A percentile compares a stretch with the other conserved stretches of the same genome.
These are phyloP conservation scores for Plagiodera versicolora DNA, from an alignment of 2,888 invertebrate genomes.

Conservation along the genomic window DNA sequence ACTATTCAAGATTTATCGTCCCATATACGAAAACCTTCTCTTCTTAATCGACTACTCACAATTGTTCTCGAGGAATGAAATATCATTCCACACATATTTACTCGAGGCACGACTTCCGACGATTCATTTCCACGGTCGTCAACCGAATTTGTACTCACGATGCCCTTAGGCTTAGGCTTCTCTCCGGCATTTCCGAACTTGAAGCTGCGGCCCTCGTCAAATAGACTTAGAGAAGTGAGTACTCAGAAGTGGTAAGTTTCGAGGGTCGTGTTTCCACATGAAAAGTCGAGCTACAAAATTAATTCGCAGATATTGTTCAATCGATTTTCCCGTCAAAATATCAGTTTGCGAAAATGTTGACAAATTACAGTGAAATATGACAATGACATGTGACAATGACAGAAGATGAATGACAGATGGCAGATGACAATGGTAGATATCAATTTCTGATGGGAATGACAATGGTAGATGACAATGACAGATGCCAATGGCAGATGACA, in stretches of 20 bases:
- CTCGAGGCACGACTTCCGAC: neutral
- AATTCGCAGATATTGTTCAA: no score
- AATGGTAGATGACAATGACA: no score
- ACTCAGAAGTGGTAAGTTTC: neutral
- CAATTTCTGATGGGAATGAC: no score
- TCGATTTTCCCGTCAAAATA: no score
- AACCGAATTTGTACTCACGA: neutral
- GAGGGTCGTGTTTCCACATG: no score
- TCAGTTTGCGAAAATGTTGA: no score
- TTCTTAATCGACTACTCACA: neutral
- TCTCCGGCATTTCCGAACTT: neutral
- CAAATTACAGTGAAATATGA: no score
- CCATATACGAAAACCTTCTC: neutral
- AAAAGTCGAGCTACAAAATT: no score
- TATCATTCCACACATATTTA: neutral
- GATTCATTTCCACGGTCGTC: neutral
- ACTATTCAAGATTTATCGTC: neutral
- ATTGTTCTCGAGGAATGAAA: neutral
- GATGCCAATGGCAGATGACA: no score
- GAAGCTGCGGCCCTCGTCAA: neutral
- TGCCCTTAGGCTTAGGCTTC: neutral
- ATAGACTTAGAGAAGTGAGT: neutral
- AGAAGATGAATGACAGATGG: no score
- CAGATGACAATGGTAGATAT: no score
- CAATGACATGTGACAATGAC: no score